Conservation (phyloP, 2,113 vertebrate species). For the Perca fluviatilis region DNA sequence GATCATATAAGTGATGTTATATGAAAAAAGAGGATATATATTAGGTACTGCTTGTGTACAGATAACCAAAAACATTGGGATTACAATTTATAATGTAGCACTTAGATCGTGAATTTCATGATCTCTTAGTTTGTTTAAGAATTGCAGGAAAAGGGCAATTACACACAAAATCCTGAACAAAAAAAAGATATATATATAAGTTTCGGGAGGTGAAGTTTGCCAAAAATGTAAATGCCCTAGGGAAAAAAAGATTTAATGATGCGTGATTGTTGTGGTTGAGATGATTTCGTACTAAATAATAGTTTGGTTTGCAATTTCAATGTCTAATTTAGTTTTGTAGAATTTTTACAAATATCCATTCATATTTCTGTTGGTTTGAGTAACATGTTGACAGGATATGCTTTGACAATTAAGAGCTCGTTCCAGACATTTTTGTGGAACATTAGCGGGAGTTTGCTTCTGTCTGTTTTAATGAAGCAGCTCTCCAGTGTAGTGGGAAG, state of each 20-base stretch:
- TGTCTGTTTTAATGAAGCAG: slow-evolving; percentile 27
- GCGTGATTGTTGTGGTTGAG: slow-evolving; percentile 48
- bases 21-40: slow-evolving; percentile 46
- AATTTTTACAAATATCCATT: slow-evolving; percentile 27
- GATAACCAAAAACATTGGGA: slow-evolving; percentile 54
- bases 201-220: slow-evolving; percentile 2
- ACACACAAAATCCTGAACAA: slow-evolving; percentile 14
- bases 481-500: slow-evolving; percentile 22
- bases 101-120: slow-evolving; percentile 74
- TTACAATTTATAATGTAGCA: slow-evolving; percentile 77
- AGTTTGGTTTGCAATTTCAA: slow-evolving; percentile 67
- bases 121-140: slow-evolving; percentile 45
- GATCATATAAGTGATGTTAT: slow-evolving; percentile 56
- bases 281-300: slow-evolving; percentile 64
- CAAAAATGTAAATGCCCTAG: neutral
- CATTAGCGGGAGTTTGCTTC: slow-evolving; percentile 22
- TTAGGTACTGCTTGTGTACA: slow-evolving; percentile 77
- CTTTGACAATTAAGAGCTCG: slow-evolving; percentile 25
- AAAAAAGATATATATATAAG: neutral
- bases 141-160: slow-evolving; percentile 8
- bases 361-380: slow-evolving; percentile 38
- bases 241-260: slow-evolving; percentile 15
- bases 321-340: slow-evolving; percentile 51
- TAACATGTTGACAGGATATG: slow-evolving; percentile 17
- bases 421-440: slow-evolving; percentile 39